These are phyloP conservation scores for Myiothlypis chrysogaster DNA, from an alignment of 2,797 vertebrate genomes.

Conservation along the genomic window DNA sequence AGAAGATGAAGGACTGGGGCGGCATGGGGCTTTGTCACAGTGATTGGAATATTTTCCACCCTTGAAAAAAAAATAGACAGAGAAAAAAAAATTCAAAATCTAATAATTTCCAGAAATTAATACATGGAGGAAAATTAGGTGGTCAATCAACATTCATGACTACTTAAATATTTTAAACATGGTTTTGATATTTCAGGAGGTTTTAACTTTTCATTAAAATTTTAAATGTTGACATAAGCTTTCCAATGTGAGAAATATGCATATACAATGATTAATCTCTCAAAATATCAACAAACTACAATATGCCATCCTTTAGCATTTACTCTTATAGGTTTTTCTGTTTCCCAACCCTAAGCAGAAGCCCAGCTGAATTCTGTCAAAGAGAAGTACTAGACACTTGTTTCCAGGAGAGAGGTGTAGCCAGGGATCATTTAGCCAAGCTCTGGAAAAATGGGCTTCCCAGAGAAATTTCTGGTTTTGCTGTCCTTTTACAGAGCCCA, in stretches of 20 bases:
- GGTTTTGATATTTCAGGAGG: not conserved
- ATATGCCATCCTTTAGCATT: not conserved
- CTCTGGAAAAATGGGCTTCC: not conserved
- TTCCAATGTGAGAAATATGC: not conserved
- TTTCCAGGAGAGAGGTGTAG: not conserved
- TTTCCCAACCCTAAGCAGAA: not conserved
- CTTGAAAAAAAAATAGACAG: not conserved
- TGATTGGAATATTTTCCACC: not conserved
- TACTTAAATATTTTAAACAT: not conserved
- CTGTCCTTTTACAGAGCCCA: not conserved
- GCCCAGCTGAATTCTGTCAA: not conserved
- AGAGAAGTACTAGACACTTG: not conserved
- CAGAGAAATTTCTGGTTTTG: not conserved
- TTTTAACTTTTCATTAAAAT: not conserved
- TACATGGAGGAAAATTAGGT: not conserved
- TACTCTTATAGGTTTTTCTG: not conserved
- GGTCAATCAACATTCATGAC: not conserved
- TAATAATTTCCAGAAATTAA: not conserved
- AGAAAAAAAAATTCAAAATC: not conserved
- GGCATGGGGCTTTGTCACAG: fast-evolving
- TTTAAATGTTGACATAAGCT: not conserved
- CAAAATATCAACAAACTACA: not conserved
- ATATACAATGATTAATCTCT: not conserved
- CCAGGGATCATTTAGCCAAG: not conserved
- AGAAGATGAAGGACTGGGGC: not conserved